These are phyloP conservation scores for Caranx ignobilis DNA, from an alignment of 2,113 vertebrate genomes.

Conservation along the genomic window DNA sequence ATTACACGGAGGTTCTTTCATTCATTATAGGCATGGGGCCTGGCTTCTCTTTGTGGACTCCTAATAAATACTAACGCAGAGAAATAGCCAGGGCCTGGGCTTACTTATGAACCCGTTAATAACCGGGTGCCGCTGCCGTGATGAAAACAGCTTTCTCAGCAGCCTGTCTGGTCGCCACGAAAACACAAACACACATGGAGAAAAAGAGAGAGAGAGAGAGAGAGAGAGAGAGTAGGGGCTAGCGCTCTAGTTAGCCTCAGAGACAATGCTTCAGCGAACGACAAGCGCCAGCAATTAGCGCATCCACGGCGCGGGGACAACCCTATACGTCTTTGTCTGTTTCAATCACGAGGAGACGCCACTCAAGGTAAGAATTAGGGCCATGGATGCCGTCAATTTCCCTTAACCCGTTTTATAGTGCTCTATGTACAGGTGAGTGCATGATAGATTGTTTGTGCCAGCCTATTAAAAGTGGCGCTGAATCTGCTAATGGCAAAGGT, in stretches of 20 bases:
- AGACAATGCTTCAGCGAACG: conserved; percentile 91
- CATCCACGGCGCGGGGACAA: conserved; percentile 89
- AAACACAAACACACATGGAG: conserved; percentile 88
- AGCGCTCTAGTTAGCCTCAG: conserved; percentile 90
- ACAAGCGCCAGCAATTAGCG: conserved; percentile 96
- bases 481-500: conserved; percentile 82
- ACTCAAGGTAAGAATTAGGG: conserved; percentile 91
- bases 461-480: conserved; percentile 91
- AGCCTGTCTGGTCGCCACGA: conserved; percentile 85
- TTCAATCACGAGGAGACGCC: conserved; percentile 90
- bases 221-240: conserved; percentile 78
- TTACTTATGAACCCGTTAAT: conserved; percentile 97
- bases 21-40: conserved; percentile 91
- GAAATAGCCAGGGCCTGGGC: conserved; percentile 90
- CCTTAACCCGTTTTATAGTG: conserved; percentile 93
- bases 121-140: conserved; percentile 85
- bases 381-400: conserved; percentile 93
- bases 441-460: conserved; percentile 95
- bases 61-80: conserved; percentile 92
- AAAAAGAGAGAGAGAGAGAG: conserved; percentile 52
- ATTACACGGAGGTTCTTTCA: conserved; percentile 89
- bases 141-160: conserved; percentile 91
- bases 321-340: conserved; percentile 96
- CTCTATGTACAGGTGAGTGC: conserved; percentile 88
- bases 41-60: conserved; percentile 88